phyloP scores from a whole-genome alignment of 2,888 invertebrate genomes.

The Gastracanthus pulcherrimus region DNA sequence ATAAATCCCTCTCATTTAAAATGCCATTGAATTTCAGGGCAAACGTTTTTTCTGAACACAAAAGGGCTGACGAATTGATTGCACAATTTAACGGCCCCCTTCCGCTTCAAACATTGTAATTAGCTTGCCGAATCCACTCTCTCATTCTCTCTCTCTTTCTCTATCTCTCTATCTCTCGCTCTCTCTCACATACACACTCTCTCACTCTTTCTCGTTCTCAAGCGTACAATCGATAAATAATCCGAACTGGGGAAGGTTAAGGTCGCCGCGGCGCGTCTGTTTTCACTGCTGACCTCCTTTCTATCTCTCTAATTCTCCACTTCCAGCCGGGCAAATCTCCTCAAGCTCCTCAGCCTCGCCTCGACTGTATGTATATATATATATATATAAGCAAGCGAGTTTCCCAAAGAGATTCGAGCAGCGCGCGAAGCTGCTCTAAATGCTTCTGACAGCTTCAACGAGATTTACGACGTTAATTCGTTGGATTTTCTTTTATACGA shows the following conservation, averaged over 20 bases:
- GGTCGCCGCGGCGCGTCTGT: not conserved
- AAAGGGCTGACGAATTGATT: not conserved
- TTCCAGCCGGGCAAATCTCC: conserved; percentile 4
- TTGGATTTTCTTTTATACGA: not conserved
- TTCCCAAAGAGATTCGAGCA: not conserved
- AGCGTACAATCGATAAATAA: conserved; percentile 25
- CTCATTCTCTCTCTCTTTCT: too few species aligned
- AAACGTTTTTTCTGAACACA: not conserved
- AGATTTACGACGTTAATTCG: not conserved
- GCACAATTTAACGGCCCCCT: not conserved
- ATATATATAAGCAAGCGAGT: too few species aligned
- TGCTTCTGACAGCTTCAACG: not conserved
- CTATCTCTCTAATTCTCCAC: not conserved
- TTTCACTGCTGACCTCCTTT: conserved; percentile 19
- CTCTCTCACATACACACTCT: too few species aligned
- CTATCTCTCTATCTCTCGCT: too few species aligned
- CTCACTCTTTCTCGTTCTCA: too few species aligned
- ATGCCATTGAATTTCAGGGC: not conserved
- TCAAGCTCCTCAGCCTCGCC: not conserved
- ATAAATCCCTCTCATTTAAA: not conserved
- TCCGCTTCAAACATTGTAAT: conserved; percentile 23
- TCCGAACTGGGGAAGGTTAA: conserved; percentile 23
- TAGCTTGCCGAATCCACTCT: not conserved
- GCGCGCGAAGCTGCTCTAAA: not conserved
- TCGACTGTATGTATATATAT: too few species aligned